A percentile compares a stretch with the other conserved stretches of the same genome.
Evolutionary conservation across 1,140 invertebrate genomes (phyloP).

Genomic region (Anoplophora glabripennis): DNA sequence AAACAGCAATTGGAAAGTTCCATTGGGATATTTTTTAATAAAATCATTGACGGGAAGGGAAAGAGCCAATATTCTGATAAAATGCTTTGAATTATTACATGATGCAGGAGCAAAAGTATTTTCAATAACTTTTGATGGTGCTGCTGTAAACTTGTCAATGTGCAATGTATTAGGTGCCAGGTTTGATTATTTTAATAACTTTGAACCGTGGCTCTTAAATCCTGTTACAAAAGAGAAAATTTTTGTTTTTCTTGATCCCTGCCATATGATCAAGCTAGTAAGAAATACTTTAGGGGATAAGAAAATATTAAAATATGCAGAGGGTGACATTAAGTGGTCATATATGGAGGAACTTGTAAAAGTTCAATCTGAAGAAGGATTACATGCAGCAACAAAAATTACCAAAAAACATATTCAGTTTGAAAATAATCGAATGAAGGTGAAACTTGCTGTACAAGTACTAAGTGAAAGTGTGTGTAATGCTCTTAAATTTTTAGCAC

Average conservation of each 20-base stretch:
- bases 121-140: conserved; percentile 45
- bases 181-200: conserved; percentile 23
- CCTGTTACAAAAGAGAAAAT: conserved; percentile 25
- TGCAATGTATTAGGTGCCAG: conserved; percentile 27
- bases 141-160: conserved; percentile 34
- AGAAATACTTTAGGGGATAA: conserved; percentile 29
- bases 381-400: conserved; percentile 26
- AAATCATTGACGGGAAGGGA: conserved; percentile 27
- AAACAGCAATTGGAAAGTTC: conserved; percentile 43
- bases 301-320: conserved; percentile 9
- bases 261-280: conserved; percentile 36
- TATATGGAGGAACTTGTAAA: conserved; percentile 26
- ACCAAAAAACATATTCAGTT: conserved; percentile 31
- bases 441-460: conserved; percentile 18
- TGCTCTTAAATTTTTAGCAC: conserved; percentile 24
- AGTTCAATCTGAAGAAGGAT: conserved; percentile 25
- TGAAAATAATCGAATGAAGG: conserved; percentile 28
- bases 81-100: conserved; percentile 28
- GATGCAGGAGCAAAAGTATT: conserved; percentile 23
- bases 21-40: conserved; percentile 44
- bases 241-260: conserved; percentile 28
- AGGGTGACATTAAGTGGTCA: conserved; percentile 21
- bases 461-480: conserved; percentile 27
- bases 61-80: conserved; percentile 33
- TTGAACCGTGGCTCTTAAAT: conserved; percentile 33